These are phyloP conservation scores for Saturnia japonica DNA, from an alignment of 2,888 invertebrate genomes.

Conservation along the genomic window DNA sequence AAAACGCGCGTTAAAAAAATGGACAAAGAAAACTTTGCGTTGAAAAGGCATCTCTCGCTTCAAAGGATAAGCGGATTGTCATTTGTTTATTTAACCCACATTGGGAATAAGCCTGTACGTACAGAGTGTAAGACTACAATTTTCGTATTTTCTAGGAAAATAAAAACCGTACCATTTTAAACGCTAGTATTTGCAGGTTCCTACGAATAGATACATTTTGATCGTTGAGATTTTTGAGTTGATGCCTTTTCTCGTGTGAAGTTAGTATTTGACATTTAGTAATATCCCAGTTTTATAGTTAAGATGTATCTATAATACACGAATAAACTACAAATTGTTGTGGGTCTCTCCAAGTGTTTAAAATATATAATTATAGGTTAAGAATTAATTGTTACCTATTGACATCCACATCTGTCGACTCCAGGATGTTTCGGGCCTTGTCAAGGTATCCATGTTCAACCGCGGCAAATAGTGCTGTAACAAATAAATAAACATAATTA, in stretches of 20 bases:
- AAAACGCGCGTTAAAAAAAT: neutral
- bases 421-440: slow-evolving; percentile 94
- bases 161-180: too few relatives aligned
- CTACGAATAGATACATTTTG: neutral
- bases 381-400: slow-evolving; percentile 95
- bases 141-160: too few relatives aligned
- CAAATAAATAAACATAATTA: slow-evolving; percentile 44
- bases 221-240: neutral
- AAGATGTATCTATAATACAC: too few relatives aligned
- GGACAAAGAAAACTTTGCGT: neutral
- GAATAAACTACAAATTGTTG: too few relatives aligned
- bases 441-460: slow-evolving; percentile 98
- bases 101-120: neutral
- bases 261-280: neutral
- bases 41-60: neutral
- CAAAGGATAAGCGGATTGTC: neutral
- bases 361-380: too few relatives aligned
- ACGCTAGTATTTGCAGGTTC: neutral
- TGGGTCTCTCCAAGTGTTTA: too few relatives aligned
- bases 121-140: too few relatives aligned
- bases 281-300: too few relatives aligned
- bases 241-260: too few relatives aligned
- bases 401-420: slow-evolving; percentile 95
- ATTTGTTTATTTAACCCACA: neutral
- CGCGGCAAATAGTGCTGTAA: slow-evolving; percentile 95